Evolutionary conservation across 2,888 invertebrate genomes (phyloP).

Genomic region (Xestia c-nigrum): DNA sequence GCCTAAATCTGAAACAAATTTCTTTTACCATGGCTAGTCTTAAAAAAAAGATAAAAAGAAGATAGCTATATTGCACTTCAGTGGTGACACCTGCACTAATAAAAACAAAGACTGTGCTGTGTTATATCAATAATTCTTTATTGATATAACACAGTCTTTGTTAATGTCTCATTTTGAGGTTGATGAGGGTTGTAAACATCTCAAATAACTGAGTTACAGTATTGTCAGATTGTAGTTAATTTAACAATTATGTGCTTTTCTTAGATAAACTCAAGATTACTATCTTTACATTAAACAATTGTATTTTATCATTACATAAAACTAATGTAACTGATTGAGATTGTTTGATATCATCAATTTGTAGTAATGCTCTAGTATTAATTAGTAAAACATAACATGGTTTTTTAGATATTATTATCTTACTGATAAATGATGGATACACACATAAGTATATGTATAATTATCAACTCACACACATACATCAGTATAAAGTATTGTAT

Average conservation of each 20-base stretch:
- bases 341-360: conserved; percentile 9
- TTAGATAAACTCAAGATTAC: conserved; percentile 36
- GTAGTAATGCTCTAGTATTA: not conserved
- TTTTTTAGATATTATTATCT: conserved; percentile 1
- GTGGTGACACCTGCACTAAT: not conserved
- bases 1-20: not conserved
- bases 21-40: not conserved
- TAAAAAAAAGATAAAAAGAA: not conserved
- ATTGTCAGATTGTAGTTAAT: conserved; percentile 38
- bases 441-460: not conserved
- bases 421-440: not conserved
- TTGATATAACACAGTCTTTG: not conserved
- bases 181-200: conserved; percentile 17
- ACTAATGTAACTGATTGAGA: conserved; percentile 20
- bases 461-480: not conserved
- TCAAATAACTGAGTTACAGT: conserved; percentile 3
- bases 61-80: not conserved
- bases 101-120: not conserved
- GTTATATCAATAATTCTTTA: not conserved
- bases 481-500: not conserved
- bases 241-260: conserved; percentile 5
- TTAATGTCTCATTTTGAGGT: not conserved
- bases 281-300: conserved; percentile 20
- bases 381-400: not conserved
- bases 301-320: not conserved